phyloP scores from a whole-genome alignment of 2,888 invertebrate genomes.

The Nineta flava region DNA sequence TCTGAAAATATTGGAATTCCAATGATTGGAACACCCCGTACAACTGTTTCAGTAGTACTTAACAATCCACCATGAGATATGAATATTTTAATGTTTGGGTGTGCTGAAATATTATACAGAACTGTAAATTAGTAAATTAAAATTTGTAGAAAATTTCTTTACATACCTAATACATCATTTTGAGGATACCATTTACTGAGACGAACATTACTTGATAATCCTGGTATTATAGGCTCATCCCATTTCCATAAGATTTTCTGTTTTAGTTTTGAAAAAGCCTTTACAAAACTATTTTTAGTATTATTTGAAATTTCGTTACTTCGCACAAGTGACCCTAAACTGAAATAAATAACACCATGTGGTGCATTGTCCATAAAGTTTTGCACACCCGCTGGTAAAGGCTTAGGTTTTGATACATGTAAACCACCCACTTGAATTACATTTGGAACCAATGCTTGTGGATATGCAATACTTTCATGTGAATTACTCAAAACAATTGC shows the following conservation, averaged over 20 bases:
- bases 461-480: conserved; percentile 18
- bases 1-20: too few species aligned
- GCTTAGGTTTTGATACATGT: conserved; percentile 13
- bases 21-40: too few species aligned
- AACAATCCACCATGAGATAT: too few species aligned
- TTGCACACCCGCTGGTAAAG: conserved; percentile 14
- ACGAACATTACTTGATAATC: conserved; percentile 26
- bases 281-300: conserved; percentile 16
- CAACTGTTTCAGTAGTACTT: too few species aligned
- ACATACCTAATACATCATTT: conserved; percentile 20
- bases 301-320: conserved; percentile 17
- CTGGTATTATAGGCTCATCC: conserved; percentile 26
- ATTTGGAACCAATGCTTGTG: conserved; percentile 19
- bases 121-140: too few species aligned
- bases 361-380: conserved; percentile 19
- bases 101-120: too few species aligned
- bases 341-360: conserved; percentile 23
- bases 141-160: too few species aligned
- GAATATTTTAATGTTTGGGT: too few species aligned
- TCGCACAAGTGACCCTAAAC: conserved; percentile 22
- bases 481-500: conserved; percentile 16
- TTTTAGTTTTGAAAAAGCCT: conserved; percentile 20
- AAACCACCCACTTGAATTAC: conserved; percentile 21
- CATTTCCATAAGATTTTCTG: conserved; percentile 33
- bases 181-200: conserved; percentile 24